phyloP scores from a whole-genome alignment of 2,797 vertebrate genomes.

The Alfaro cultratus region DNA sequence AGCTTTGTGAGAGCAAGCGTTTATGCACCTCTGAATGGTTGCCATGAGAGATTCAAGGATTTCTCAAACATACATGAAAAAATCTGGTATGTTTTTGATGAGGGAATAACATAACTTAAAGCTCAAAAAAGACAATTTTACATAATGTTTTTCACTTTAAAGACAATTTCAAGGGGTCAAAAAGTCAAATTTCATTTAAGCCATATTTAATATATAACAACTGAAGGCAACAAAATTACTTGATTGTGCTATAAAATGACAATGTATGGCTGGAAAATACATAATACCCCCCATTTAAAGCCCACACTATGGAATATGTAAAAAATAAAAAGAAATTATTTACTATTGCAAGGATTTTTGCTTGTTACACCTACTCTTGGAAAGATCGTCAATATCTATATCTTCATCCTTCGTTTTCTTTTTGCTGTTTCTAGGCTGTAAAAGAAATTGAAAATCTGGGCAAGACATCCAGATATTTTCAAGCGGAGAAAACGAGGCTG shows the following conservation, averaged over 20 bases:
- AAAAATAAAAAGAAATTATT: not conserved
- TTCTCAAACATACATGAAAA: too few relatives aligned
- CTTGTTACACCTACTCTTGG: not conserved
- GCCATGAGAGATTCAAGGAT: too few relatives aligned
- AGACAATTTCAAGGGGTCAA: not conserved
- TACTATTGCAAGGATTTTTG: not conserved
- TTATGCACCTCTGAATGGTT: too few relatives aligned
- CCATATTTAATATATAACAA: not conserved
- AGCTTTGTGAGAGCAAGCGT: too few relatives aligned
- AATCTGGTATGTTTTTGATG: too few relatives aligned
- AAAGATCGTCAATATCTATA: not conserved
- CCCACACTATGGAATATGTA: not conserved
- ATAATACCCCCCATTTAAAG: not conserved
- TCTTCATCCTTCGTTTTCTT: not conserved
- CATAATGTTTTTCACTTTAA: not conserved
- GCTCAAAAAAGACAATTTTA: too few relatives aligned
- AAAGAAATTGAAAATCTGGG: conserved; percentile 61
- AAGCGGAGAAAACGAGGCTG: conserved; percentile 58
- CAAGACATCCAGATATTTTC: conserved; percentile 45
- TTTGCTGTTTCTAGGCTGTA: conserved; percentile 58
- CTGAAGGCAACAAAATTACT: not conserved
- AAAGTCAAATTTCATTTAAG: not conserved
- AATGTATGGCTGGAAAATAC: not conserved
- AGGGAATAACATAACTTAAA: too few relatives aligned
- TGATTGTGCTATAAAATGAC: not conserved